A percentile compares a stretch with the other conserved stretches of the same genome.
Conservation (phyloP, 2,113 vertebrate genomes). For the Seriola rivoliana region DNA sequence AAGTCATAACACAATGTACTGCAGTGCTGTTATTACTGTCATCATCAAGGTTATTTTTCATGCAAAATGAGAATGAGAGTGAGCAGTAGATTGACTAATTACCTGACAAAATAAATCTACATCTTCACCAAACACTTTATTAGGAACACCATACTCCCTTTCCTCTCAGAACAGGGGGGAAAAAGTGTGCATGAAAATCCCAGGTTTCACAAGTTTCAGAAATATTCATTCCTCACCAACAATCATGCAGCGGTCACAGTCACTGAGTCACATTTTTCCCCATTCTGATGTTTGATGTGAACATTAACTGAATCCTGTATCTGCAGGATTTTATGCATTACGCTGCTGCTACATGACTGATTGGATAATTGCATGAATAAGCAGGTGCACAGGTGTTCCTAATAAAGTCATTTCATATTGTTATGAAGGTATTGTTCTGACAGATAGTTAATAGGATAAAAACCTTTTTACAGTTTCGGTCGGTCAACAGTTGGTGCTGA, state of each 20-base stretch:
- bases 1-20: neutral
- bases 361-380: neutral
- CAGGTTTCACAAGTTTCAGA: neutral
- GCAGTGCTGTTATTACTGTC: neutral
- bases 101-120: neutral
- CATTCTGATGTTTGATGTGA: neutral
- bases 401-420: neutral
- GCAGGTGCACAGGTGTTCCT: neutral
- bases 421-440: neutral
- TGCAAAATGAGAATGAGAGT: neutral
- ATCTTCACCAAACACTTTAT: neutral
- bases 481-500: neutral
- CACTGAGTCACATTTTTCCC: neutral
- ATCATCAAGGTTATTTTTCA: slow-evolving; percentile 8
- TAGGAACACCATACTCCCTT: neutral
- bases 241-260: neutral
- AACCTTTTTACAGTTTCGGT: neutral
- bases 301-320: too few species aligned
- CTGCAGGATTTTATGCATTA: too few species aligned
- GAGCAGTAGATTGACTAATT: neutral
- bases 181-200: neutral
- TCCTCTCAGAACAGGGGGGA: neutral
- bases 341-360: neutral
- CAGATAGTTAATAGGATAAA: neutral
- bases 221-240: neutral